phyloP scores from a whole-genome alignment of 2,113 vertebrate genomes.

The Lynx canadensis region DNA sequence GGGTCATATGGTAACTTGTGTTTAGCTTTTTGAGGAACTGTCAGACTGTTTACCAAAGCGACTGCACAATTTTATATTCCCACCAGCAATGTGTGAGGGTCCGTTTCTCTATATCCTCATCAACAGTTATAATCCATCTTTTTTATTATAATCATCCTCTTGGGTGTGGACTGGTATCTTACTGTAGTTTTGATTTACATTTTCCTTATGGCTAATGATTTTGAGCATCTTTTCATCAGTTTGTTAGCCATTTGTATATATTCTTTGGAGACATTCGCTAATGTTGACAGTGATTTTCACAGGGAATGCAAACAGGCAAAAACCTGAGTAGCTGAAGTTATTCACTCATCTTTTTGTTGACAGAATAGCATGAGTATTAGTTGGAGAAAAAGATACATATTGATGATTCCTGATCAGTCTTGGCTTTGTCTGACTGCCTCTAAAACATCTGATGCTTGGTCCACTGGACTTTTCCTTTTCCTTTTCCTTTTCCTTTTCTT shows the following conservation, averaged over 20 bases:
- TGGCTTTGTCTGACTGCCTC: not conserved
- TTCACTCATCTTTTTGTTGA: not conserved
- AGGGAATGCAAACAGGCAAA: not conserved
- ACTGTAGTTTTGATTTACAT: slow-evolving; percentile 15
- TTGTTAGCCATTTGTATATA: not conserved
- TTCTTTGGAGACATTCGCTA: not conserved
- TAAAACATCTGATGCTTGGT: not conserved
- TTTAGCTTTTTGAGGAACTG: not conserved
- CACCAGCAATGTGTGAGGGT: not conserved
- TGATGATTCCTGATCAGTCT: slow-evolving; percentile 7
- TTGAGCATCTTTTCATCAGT: not conserved
- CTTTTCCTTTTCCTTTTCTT: not conserved
- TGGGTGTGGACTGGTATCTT: not conserved
- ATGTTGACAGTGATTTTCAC: slow-evolving; percentile 54
- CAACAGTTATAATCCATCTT: not conserved
- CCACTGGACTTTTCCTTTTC: not conserved
- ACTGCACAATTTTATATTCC: not conserved
- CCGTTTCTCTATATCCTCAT: not conserved
- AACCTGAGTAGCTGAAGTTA: not conserved
- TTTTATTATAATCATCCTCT: not conserved
- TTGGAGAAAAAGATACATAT: not conserved
- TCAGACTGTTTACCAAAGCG: not conserved
- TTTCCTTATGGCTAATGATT: slow-evolving; percentile 1
- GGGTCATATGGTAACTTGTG: not conserved
- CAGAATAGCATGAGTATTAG: not conserved